These are phyloP conservation scores for Gymnothorax reevesii DNA, from an alignment of 2,797 vertebrate species.

Conservation along the genomic window DNA sequence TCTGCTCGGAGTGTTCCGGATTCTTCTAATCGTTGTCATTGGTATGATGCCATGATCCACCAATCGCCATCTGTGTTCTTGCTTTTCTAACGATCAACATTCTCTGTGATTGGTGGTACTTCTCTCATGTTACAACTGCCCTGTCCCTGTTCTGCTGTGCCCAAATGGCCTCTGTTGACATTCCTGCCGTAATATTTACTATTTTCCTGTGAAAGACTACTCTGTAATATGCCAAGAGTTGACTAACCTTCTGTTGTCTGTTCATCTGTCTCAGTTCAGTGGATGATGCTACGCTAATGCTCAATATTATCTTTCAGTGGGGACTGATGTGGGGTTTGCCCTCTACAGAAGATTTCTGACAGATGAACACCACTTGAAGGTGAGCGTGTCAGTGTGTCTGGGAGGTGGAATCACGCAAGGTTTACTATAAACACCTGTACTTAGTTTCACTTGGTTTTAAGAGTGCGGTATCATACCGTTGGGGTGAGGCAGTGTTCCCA, in stretches of 20 bases:
- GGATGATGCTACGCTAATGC: not conserved
- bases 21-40: slow-evolving; percentile 73
- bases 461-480: not conserved
- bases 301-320: slow-evolving; percentile 66
- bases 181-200: not conserved
- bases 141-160: not conserved
- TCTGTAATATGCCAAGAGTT: not conserved
- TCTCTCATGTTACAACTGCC: not conserved
- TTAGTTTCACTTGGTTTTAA: not conserved
- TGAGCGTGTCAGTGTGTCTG: slow-evolving; percentile 50
- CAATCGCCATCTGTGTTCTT: not conserved
- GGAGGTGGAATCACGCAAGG: not conserved
- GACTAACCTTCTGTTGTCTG: not conserved
- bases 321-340: slow-evolving; percentile 83
- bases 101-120: not conserved
- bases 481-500: not conserved
- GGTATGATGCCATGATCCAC: slow-evolving; percentile 62
- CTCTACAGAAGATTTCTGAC: slow-evolving; percentile 83
- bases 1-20: slow-evolving; percentile 78
- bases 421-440: not conserved
- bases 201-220: not conserved
- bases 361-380: slow-evolving; percentile 64
- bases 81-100: slow-evolving; percentile 16
- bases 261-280: no score
- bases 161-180: not conserved